Base-by-base conservation (phyloP, 2,113 vertebrate genomes). In the Pelobates fuscus region DNA sequence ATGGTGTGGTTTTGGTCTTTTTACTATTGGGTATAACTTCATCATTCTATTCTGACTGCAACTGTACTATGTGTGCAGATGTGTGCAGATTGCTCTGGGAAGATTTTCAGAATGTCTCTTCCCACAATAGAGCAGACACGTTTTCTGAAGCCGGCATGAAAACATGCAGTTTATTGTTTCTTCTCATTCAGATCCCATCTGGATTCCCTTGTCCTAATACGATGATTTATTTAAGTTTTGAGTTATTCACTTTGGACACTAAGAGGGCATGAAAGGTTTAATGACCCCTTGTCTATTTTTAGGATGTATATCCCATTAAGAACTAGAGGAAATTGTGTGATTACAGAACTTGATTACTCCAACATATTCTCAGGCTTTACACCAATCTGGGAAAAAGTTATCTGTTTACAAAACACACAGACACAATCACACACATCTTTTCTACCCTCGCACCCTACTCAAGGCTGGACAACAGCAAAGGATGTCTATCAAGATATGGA, bases 201-300 rank as follows among this genome's bases (percentile, higher is more conserved):
- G 73, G 54, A 68, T 49, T 24, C 21, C 27, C 3, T 26, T 25
- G 23, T 26, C 58, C 44, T 59, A 75, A 14, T 23, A 67, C n/a
- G 0, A 77, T 61, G 37, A 61, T 77, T 61, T 61, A 68, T 68
- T 32, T 1, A 11, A 77, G 55, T 26, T 52, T 64, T 68, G 64
- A 77, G 26, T 37, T 68, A 44, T 77, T 77, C 65, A 37, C 37
- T 61, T 77, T 30, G 15, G 57, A 68, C 57, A 18, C 27, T 77
- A 24, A 77, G 55, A 52, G 20, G 25, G 26, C 41, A 25, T 15
- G 37, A 55, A 12, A 18, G 12, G 24, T 37, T 61, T 61, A 67
- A 30, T 77, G 65, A 77, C 73, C 73, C 52, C 73, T 1, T 1
- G 11, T 32, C 57, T 77, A 77, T 68, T 68, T 77, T 60, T 77